Conservation (phyloP, 1,140 invertebrate species). For the Bombus huntii region DNA sequence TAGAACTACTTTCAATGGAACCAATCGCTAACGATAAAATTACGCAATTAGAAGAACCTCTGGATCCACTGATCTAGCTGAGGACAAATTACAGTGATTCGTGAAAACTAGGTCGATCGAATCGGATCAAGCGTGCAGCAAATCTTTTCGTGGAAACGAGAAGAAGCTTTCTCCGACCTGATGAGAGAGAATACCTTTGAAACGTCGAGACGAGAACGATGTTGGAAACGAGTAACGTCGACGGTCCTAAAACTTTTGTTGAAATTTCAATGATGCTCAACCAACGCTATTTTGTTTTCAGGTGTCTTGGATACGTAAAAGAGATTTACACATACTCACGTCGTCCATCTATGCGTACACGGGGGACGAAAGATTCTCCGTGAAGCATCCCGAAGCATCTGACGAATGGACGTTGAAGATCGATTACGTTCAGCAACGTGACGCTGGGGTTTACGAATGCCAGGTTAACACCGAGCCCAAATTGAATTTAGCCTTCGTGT, state of each 20-base stretch:
- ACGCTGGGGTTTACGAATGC: constrained; percentile 95
- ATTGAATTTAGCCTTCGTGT: constrained; percentile 90
- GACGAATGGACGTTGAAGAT: constrained; percentile 96
- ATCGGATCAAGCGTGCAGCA: not conserved
- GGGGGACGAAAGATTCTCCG: constrained; percentile 92
- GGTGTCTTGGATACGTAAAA: constrained; percentile 96
- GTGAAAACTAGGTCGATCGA: constrained; percentile 3
- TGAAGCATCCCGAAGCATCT: constrained; percentile 91
- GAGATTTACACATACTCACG: constrained; percentile 94
- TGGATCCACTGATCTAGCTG: not conserved
- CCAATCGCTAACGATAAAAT: not conserved
- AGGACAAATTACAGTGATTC: not conserved
- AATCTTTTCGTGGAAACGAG: not conserved
- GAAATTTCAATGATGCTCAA: not conserved
- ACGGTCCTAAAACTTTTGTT: not conserved
- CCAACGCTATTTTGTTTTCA: constrained; percentile 77
- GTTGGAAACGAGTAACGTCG: not conserved
- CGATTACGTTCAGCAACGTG: constrained; percentile 91
- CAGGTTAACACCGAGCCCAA: constrained; percentile 93
- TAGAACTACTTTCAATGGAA: not conserved
- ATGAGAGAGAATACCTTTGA: not conserved
- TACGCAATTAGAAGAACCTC: not conserved
- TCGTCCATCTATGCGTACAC: constrained; percentile 94
- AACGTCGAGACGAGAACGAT: not conserved
- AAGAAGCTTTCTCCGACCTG: not conserved